Base-by-base conservation (phyloP, 2,888 invertebrate genomes). In the Eilema sororculum region DNA sequence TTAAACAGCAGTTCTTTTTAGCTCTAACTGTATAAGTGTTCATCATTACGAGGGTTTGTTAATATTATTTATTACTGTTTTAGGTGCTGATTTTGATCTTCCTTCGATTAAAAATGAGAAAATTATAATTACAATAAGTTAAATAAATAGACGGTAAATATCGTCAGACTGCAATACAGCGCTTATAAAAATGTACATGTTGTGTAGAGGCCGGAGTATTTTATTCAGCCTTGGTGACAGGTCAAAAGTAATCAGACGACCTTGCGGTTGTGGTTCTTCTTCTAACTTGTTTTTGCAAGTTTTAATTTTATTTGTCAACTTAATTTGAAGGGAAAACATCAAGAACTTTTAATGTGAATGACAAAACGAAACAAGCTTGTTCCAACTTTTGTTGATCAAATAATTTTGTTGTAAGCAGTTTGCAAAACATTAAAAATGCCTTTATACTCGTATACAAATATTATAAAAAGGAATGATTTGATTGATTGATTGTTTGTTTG, bases 191-290 rank as follows among this genome's bases (percentile, higher is more conserved):
- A 16, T 4, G 3, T 41, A 41, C 16, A 13, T 28, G 6, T 16
- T 41, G 41, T 41, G 16, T 16, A 41, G 41, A 41, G 41, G 41
- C 41, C 16, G 16, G 41, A 41, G 20, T 16, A 20, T 20, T 22
- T 58, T 22, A 58, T 58, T 58, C 24, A 58, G 58, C 5, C 58
- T 24, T 65, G 71, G 67, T 70, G 68, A 71, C 69, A 67, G 75
- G 80, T 79, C 77, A 79, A 77, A 79, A 77, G 80, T 65, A 70
- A 69, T 52, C 60, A 30, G 60, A 60, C 60, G 33, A 28, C 20
- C 30, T 20, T 33, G 72, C 73, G 82, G 75, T 81, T 79, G 70
- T 67, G 70, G 65, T 41, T 59, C 59, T 71, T 70, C 57, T 58
- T 66, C 68, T 62, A 71, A 68, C 69, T 71, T 71, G 74, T 71